phyloP scores from a whole-genome alignment of 2,888 invertebrate species.

The Mythimna vitellina region DNA sequence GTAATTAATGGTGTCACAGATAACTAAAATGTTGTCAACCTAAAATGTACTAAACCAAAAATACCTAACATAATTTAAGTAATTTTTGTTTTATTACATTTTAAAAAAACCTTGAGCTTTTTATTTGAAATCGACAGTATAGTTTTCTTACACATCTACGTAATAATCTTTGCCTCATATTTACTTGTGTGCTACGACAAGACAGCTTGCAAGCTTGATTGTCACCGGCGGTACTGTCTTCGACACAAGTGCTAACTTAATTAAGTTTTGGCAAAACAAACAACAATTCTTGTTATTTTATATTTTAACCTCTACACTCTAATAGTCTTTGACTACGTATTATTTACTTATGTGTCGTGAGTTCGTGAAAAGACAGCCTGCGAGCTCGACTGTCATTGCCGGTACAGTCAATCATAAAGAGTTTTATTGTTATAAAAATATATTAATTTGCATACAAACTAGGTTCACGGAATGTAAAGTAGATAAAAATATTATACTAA shows the following conservation, averaged over 20 bases:
- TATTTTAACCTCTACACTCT: constrained; percentile 11
- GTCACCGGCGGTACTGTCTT: constrained; percentile 66
- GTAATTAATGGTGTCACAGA: too few species aligned
- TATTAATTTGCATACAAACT: background rate
- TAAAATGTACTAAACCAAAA: too few species aligned
- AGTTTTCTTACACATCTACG: constrained; percentile 41
- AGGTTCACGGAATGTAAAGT: background rate
- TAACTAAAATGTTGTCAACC: too few species aligned
- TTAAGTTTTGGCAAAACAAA: constrained; percentile 17
- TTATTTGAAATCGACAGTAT: background rate
- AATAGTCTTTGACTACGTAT: constrained; percentile 23
- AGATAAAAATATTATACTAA: too few species aligned
- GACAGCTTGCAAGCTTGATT: constrained; percentile 72
- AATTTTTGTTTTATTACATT: too few species aligned
- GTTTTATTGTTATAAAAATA: background rate
- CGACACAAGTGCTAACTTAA: constrained; percentile 41
- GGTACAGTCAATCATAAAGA: constrained; percentile 23
- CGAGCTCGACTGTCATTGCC: constrained; percentile 17
- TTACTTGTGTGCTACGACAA: constrained; percentile 68
- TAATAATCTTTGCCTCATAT: constrained; percentile 65
- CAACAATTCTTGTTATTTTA: background rate
- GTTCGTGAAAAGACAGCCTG: constrained; percentile 41
- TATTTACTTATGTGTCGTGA: constrained; percentile 28
- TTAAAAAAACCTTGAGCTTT: too few species aligned
- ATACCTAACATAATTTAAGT: too few species aligned